These are phyloP conservation scores for Enteromius mattozi DNA, from an alignment of 2,797 vertebrate genomes.

Conservation along the genomic window DNA sequence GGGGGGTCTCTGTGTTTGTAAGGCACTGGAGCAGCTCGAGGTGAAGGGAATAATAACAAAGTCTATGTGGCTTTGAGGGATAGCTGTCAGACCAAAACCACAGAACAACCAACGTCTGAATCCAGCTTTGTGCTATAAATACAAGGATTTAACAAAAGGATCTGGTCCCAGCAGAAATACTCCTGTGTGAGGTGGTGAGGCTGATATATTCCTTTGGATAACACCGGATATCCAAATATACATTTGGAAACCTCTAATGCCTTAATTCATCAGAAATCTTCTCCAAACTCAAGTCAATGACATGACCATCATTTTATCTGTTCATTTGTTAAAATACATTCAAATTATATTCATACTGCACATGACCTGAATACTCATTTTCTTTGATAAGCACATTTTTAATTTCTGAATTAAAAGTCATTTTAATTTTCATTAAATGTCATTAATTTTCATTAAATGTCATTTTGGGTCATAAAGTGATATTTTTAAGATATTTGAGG, in stretches of 20 bases:
- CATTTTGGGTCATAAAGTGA: background rate
- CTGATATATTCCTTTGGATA: background rate
- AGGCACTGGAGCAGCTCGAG: constrained; percentile 53
- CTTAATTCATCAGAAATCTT: background rate
- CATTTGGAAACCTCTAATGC: background rate
- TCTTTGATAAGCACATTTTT: background rate
- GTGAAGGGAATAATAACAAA: constrained; percentile 60
- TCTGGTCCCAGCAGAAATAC: constrained; percentile 6
- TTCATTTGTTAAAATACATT: background rate
- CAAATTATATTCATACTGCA: background rate
- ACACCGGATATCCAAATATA: constrained; percentile 13
- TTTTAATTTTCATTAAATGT: too few relatives aligned
- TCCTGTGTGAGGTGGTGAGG: constrained; percentile 1
- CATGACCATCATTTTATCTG: background rate
- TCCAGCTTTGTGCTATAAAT: constrained; percentile 71
- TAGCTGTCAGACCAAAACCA: constrained; percentile 43
- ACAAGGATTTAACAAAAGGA: constrained; percentile 72
- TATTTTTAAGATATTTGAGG: background rate
- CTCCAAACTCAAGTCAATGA: background rate
- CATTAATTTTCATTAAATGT: too few relatives aligned
- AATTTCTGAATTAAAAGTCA: too few relatives aligned
- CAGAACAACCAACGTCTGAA: constrained; percentile 29
- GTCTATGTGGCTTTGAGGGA: constrained; percentile 1
- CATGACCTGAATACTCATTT: background rate
- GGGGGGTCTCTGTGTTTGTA: constrained; percentile 49